These are phyloP conservation scores for Indicator indicator DNA, from an alignment of 2,113 vertebrate species.

Conservation along the genomic window DNA sequence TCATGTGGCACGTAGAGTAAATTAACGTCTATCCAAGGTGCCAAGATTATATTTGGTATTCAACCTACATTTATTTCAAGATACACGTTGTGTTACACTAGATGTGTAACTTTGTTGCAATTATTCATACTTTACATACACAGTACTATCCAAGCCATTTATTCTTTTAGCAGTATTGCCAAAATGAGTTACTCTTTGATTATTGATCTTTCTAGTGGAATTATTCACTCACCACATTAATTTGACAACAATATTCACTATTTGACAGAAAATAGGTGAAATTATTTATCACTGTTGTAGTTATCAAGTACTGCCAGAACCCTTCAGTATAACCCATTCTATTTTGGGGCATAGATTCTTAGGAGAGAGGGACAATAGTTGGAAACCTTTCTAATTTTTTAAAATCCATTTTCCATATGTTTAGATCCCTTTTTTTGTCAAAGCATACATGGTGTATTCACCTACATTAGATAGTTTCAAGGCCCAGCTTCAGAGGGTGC, in stretches of 20 bases:
- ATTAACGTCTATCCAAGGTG: not conserved
- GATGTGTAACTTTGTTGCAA: not conserved
- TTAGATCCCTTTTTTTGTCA: not conserved
- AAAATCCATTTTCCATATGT: not conserved
- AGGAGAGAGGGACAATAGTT: not conserved
- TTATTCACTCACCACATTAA: not conserved
- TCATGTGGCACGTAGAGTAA: not conserved
- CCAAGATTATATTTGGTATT: not conserved
- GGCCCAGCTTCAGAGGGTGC: no score
- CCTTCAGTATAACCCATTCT: not conserved
- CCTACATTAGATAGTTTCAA: no score
- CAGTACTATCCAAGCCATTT: not conserved
- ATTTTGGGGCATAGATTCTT: not conserved
- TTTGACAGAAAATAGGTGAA: constrained; percentile 24
- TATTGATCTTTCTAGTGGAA: not conserved
- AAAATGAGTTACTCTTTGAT: constrained; percentile 25
- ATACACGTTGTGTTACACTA: not conserved
- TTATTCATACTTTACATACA: constrained; percentile 9
- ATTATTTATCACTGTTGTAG: not conserved
- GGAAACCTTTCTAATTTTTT: not conserved
- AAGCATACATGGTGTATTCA: not conserved
- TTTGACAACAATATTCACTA: not conserved
- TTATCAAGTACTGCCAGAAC: not conserved
- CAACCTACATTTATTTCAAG: not conserved
- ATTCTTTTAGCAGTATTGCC: not conserved